These are phyloP conservation scores for Cricetomys ansorgei DNA, from an alignment of 2,113 vertebrate species.

Conservation along the genomic window DNA sequence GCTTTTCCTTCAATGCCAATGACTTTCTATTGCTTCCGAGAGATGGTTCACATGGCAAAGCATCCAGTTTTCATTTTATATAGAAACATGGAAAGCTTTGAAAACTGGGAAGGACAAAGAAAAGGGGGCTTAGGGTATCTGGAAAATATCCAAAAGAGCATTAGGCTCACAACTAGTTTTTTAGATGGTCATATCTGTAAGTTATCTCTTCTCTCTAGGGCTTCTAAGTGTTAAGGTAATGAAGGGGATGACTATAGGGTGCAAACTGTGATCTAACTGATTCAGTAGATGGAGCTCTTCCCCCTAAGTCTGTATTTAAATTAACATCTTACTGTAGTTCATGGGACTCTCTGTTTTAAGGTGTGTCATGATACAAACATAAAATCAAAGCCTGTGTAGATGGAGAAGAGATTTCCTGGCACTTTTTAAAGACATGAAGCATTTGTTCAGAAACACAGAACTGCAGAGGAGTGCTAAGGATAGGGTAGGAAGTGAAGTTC, in stretches of 20 bases:
- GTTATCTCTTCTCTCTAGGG: slow-evolving; percentile 45
- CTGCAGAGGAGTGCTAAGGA: background rate
- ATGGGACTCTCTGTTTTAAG: slow-evolving; percentile 68
- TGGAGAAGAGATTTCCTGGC: slow-evolving; percentile 54
- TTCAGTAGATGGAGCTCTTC: slow-evolving; percentile 84
- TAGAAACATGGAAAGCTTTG: slow-evolving; percentile 57
- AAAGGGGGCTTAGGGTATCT: background rate
- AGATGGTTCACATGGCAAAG: slow-evolving; percentile 21
- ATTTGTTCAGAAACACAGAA: slow-evolving; percentile 8
- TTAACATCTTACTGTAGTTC: slow-evolving; percentile 64
- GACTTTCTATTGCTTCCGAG: slow-evolving; percentile 50
- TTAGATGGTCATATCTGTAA: slow-evolving; percentile 16
- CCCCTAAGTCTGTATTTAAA: slow-evolving; percentile 77
- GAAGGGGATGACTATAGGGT: slow-evolving; percentile 77
- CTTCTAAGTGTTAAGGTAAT: slow-evolving; percentile 62
- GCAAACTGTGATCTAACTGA: slow-evolving; percentile 71
- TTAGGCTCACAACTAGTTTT: slow-evolving; percentile 15
- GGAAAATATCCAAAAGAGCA: slow-evolving; percentile 56
- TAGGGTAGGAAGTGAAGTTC: slow-evolving; percentile 35
- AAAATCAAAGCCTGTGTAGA: slow-evolving; percentile 23
- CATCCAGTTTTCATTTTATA: slow-evolving; percentile 51
- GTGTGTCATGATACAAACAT: slow-evolving; percentile 61
- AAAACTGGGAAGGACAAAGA: background rate
- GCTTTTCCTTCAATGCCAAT: slow-evolving; percentile 55
- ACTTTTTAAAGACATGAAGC: slow-evolving; percentile 51